A percentile compares a stretch with the other conserved stretches of the same genome.
phyloP scores from a whole-genome alignment of 1,140 invertebrate species.

The Aphelenchoides fujianensis region DNA sequence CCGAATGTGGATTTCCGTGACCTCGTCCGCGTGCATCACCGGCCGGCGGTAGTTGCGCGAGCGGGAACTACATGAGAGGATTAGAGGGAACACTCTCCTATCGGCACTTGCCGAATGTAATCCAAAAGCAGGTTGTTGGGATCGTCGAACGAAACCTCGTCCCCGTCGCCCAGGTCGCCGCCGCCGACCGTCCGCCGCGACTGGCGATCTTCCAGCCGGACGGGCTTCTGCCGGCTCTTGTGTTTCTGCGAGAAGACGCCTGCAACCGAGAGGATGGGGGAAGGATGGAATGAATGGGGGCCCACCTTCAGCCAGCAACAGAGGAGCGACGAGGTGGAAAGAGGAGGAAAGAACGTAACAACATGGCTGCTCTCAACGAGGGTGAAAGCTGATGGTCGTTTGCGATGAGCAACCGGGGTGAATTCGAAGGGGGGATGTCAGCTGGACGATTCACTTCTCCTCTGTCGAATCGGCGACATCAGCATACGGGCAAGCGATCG shows the following conservation, averaged over 20 bases:
- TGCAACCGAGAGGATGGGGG: neutral
- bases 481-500: too few relatives aligned
- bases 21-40: conserved; percentile 44
- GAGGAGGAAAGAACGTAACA: too few relatives aligned
- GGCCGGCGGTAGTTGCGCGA: conserved; percentile 6
- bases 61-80: neutral
- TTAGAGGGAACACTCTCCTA: neutral
- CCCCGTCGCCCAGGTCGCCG: neutral
- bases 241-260: conserved; percentile 11
- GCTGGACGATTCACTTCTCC: too few relatives aligned
- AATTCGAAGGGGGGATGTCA: too few relatives aligned
- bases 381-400: too few relatives aligned
- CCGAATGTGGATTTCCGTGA: conserved; percentile 54
- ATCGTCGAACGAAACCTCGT: conserved; percentile 23
- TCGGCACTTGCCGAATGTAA: conserved; percentile 22
- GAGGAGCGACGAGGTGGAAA: too few relatives aligned
- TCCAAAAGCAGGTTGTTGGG: conserved; percentile 28
- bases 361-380: too few relatives aligned
- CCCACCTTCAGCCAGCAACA: too few relatives aligned
- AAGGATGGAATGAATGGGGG: too few relatives aligned
- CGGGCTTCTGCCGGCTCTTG: conserved; percentile 23
- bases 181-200: too few relatives aligned
- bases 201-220: conserved; percentile 11
- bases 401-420: too few relatives aligned
- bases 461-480: too few relatives aligned